Percentiles rank a stretch among this genome's conserved stretches.
phyloP scores from a whole-genome alignment of 1,140 invertebrate species.

The Caerostris darwini region DNA sequence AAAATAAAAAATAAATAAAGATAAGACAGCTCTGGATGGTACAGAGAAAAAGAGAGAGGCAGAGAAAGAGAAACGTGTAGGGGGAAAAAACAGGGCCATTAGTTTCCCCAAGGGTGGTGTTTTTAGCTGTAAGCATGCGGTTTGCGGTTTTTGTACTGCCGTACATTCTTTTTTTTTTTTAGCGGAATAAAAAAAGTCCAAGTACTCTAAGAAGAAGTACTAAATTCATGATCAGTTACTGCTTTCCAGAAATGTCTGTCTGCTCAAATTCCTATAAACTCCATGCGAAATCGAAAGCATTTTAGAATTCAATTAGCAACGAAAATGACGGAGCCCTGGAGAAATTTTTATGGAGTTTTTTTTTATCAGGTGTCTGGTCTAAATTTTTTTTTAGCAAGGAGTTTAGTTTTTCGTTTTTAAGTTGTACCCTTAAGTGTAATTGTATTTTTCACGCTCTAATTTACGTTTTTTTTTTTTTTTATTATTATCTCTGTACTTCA shows the following conservation, averaged over 20 bases:
- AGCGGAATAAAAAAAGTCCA: neutral
- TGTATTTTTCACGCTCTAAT: no score
- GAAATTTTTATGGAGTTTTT: neutral
- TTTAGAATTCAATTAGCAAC: slow-evolving; percentile 22
- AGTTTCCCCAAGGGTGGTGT: slow-evolving; percentile 43
- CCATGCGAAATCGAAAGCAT: neutral
- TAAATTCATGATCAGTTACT: neutral
- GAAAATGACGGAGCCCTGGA: neutral
- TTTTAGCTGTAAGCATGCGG: slow-evolving; percentile 25
- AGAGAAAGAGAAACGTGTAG: neutral
- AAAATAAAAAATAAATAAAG: slow-evolving; percentile 57
- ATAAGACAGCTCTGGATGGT: slow-evolving; percentile 46
- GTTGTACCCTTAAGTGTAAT: no score
- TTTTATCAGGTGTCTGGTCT: no score
- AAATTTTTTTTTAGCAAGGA: no score
- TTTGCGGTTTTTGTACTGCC: slow-evolving; percentile 37
- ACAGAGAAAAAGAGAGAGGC: neutral
- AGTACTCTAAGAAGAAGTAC: neutral
- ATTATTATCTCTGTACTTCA: no score
- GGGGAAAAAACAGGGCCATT: slow-evolving; percentile 24
- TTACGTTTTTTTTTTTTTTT: no score
- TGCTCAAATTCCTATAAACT: neutral
- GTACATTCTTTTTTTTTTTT: slow-evolving; percentile 21
- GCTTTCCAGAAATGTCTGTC: neutral
- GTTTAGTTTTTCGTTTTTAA: no score